Conservation (phyloP, 2,888 invertebrate genomes). For the Cheilosia vulpina region DNA sequence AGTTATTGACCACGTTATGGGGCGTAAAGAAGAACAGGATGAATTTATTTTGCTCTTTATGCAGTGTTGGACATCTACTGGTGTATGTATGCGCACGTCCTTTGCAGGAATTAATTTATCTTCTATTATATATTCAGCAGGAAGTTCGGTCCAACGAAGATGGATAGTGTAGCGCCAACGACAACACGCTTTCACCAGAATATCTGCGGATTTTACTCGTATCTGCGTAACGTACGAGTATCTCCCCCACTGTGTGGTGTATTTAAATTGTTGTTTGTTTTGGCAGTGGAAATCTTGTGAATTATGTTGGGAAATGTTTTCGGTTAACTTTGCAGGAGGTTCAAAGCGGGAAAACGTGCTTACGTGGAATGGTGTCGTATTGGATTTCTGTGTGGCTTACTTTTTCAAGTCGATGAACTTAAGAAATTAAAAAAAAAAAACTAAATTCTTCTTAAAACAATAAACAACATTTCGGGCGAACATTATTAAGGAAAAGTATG, state of each 20-base stretch:
- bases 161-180: conserved; percentile 13
- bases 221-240: background rate
- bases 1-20: conserved; percentile 57
- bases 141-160: conserved; percentile 46
- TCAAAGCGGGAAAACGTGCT: conserved; percentile 33
- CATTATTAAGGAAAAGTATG: background rate
- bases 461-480: conserved; percentile 7
- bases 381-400: conserved; percentile 54
- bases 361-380: conserved; percentile 45
- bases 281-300: conserved; percentile 57
- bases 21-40: conserved; percentile 3
- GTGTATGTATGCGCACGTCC: background rate
- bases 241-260: background rate
- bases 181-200: conserved; percentile 20
- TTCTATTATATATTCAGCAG: conserved; percentile 61
- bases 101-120: conserved; percentile 65
- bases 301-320: conserved; percentile 57
- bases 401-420: conserved; percentile 54
- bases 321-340: conserved; percentile 27
- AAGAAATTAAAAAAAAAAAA: background rate
- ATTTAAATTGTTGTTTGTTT: conserved; percentile 49
- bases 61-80: background rate
- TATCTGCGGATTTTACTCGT: conserved; percentile 5
- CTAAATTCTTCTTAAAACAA: conserved; percentile 19
- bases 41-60: conserved; percentile 42